phyloP scores from a whole-genome alignment of 2,888 invertebrate genomes.

The Tetanocera ferruginea region DNA sequence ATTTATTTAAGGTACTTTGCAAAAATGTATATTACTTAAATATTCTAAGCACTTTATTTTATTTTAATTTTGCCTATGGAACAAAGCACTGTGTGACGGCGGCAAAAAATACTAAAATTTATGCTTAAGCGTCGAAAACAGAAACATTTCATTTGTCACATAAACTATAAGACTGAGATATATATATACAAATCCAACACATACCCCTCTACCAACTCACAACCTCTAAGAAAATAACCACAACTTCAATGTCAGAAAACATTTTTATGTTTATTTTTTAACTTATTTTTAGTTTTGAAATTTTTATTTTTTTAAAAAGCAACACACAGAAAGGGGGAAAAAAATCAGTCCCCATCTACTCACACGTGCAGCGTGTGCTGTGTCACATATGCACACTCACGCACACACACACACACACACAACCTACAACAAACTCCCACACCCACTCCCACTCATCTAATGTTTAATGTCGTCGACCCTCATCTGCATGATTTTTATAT shows the following conservation, averaged over 20 bases:
- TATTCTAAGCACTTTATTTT: too few relatives aligned
- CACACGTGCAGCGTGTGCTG: conserved; percentile 17
- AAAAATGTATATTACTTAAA: too few relatives aligned
- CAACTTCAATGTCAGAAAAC: conserved; percentile 25
- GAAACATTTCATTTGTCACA: conserved; percentile 41
- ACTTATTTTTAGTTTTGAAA: background rate
- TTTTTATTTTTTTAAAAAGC: background rate
- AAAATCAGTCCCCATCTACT: conserved; percentile 16
- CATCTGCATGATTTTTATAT: conserved; percentile 42
- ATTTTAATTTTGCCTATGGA: too few relatives aligned
- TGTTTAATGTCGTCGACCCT: conserved; percentile 34
- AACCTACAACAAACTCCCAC: background rate
- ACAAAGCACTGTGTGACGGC: too few relatives aligned
- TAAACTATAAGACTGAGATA: conserved; percentile 4
- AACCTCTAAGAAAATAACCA: background rate
- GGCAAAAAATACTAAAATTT: conserved; percentile 17
- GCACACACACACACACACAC: background rate
- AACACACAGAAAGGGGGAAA: conserved; percentile 32
- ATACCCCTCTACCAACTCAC: background rate
- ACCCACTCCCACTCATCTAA: background rate
- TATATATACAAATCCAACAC: background rate
- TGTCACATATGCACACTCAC: conserved; percentile 9
- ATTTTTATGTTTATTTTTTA: conserved; percentile 23
- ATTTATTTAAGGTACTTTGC: too few relatives aligned
- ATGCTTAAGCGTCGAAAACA: conserved; percentile 28